These are phyloP conservation scores for Syngnathus floridae DNA, from an alignment of 2,113 vertebrate genomes.

Conservation along the genomic window DNA sequence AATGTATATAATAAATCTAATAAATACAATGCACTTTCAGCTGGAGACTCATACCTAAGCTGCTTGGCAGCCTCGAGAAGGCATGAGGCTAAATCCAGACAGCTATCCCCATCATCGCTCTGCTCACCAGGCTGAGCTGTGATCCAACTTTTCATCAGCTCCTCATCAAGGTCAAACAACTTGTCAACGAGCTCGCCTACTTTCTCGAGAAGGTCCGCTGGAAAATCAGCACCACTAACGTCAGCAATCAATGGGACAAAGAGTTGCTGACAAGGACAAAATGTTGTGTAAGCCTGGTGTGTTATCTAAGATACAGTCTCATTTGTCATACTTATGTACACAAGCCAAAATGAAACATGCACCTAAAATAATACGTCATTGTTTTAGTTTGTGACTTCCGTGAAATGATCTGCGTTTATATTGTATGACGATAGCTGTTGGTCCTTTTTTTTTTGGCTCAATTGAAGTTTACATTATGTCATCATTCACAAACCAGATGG, in stretches of 20 bases:
- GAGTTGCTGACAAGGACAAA: neutral
- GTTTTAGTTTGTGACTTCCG: neutral
- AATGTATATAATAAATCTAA: no score
- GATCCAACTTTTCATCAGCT: constrained; percentile 89
- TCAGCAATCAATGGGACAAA: neutral
- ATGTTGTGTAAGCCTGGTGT: neutral
- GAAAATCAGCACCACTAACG: neutral
- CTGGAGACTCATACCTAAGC: constrained; percentile 74
- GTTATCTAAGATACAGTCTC: neutral
- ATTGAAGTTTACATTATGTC: neutral
- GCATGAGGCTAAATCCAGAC: constrained; percentile 72
- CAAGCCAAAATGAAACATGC: neutral
- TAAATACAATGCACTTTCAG: neutral
- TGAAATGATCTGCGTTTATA: neutral
- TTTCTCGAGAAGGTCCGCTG: constrained; percentile 89
- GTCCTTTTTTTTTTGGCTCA: neutral
- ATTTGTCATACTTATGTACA: neutral
- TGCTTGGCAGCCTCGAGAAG: constrained; percentile 90
- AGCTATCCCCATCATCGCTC: constrained; percentile 38
- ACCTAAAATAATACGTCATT: neutral
- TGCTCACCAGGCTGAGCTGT: constrained; percentile 35
- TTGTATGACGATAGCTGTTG: neutral
- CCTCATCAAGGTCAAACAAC: constrained; percentile 92
- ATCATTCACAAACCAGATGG: neutral
- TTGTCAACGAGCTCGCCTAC: constrained; percentile 93